Base-by-base conservation (phyloP, 2,797 vertebrate genomes). In the Rhabdophis nuchalis region DNA sequence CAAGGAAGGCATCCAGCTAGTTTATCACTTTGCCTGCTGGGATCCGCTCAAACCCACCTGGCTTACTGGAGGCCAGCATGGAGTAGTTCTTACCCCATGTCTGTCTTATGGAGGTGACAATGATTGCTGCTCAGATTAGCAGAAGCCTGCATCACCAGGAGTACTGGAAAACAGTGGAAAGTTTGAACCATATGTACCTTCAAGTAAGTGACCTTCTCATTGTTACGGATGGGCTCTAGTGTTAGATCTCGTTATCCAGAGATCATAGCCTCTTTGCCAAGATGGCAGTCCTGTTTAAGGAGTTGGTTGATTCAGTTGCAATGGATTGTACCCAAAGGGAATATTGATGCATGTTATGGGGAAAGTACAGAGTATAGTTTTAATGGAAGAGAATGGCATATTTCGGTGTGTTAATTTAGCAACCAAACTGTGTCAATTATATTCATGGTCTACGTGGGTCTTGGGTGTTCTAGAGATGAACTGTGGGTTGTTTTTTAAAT, bases 141-240 rank as follows among this genome's bases (percentile, higher is more conserved):
- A 88, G 13, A 91, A 58, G 72, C 94, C 54, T 41, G 27, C 68
- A 53, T 56, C 68, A 41, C 58, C 10, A 36, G 32, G 93, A 29
- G 52, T 90, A 41, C 86, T 85, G 94, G 93, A 96, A 96, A 95
- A 98, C 98, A 98, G 96, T 97, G 95, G 97, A 98, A 95, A 97
- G 98, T 94, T 96, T 98, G 98, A 97, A 97, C 96, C 98, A 92
- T 96, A 98, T 98, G 97, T 99, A 98, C 93, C 93, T 98, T 60
- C 86, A 98, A 97, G 98, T 99, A 98, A 98, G 98, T 98, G 53
- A 46, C 18, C 11, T 7, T 36, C n/a, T 85, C 6, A 50, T 25
- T 25, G 32, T 7, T 27, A 89, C 18, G 46, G 53, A 11, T 93
- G 18, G 27, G 0, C 90, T 93, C 94, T 92, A 60, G 54, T 12